Conservation (phyloP, 1,140 invertebrate species). For the Brachionus paranguensis region DNA sequence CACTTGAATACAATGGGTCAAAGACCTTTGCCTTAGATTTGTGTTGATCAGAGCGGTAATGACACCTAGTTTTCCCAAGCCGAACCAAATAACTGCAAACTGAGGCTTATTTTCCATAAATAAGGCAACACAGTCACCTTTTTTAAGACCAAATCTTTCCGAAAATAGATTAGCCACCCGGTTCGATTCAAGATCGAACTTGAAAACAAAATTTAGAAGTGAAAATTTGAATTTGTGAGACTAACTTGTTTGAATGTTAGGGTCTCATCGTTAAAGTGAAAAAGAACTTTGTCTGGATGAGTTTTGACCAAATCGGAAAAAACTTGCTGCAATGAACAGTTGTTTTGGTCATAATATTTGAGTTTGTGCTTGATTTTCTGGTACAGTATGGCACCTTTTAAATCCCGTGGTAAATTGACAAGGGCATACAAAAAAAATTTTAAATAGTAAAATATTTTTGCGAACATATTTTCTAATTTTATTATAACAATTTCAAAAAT, state of each 20-base stretch:
- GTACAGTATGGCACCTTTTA: background rate
- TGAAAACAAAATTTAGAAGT: background rate
- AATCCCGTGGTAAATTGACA: conserved; percentile 2
- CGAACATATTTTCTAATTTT: background rate
- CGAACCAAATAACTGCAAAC: conserved; percentile 79
- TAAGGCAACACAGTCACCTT: conserved; percentile 73
- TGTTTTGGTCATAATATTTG: background rate
- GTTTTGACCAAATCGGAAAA: conserved; percentile 28
- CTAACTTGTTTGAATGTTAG: conserved; percentile 16
- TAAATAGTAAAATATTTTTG: conserved; percentile 2
- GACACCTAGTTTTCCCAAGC: conserved; percentile 74
- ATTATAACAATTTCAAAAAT: background rate
- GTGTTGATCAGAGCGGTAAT: conserved; percentile 79
- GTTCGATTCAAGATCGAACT: conserved; percentile 25
- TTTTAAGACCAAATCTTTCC: background rate
- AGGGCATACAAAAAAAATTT: background rate
- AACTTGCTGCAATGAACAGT: background rate
- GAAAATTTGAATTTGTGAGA: background rate
- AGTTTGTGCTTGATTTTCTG: background rate
- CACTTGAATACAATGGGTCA: conserved; percentile 73
- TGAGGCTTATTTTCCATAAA: conserved; percentile 75
- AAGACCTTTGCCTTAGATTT: conserved; percentile 67
- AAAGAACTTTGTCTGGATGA: background rate
- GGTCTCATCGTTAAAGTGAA: background rate
- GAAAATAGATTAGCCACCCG: conserved; percentile 17